Evolutionary conservation across 2,797 vertebrate genomes (phyloP).

Genomic region (Alauda arvensis): DNA sequence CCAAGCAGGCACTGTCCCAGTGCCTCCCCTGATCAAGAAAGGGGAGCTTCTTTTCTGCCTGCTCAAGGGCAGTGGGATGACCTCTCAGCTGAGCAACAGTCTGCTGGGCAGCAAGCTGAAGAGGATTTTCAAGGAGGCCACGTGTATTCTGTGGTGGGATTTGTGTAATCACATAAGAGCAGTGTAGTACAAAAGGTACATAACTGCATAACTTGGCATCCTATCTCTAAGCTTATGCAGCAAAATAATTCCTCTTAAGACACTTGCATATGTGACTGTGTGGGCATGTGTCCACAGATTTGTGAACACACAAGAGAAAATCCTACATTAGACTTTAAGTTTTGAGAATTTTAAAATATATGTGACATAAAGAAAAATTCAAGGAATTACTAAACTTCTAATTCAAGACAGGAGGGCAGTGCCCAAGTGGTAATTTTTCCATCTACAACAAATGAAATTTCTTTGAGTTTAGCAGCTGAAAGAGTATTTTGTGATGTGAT

Average conservation of each 20-base stretch:
- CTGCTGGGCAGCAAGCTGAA: not conserved
- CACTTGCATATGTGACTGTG: not conserved
- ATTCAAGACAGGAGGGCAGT: not conserved
- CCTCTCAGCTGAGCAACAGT: conserved; percentile 26
- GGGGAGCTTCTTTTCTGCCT: not conserved
- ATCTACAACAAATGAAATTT: not conserved
- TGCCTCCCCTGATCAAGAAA: not conserved
- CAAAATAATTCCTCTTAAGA: not conserved
- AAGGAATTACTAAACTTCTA: not conserved
- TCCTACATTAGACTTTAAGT: not conserved
- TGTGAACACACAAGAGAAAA: not conserved
- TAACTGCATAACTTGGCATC: not conserved
- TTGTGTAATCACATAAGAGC: not conserved
- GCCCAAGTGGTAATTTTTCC: not conserved
- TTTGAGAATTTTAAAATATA: not conserved
- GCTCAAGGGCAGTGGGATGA: not conserved
- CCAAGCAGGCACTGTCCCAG: accelerated
- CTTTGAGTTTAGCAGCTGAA: not conserved
- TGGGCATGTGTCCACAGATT: not conserved
- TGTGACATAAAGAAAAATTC: not conserved
- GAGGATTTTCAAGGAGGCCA: conserved; percentile 33
- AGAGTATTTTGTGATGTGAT: not conserved
- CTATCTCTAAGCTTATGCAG: not conserved
- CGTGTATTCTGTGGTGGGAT: conserved; percentile 1
- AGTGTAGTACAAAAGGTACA: not conserved